phyloP scores from a whole-genome alignment of 2,113 vertebrate genomes.

The Aythya baeri region DNA sequence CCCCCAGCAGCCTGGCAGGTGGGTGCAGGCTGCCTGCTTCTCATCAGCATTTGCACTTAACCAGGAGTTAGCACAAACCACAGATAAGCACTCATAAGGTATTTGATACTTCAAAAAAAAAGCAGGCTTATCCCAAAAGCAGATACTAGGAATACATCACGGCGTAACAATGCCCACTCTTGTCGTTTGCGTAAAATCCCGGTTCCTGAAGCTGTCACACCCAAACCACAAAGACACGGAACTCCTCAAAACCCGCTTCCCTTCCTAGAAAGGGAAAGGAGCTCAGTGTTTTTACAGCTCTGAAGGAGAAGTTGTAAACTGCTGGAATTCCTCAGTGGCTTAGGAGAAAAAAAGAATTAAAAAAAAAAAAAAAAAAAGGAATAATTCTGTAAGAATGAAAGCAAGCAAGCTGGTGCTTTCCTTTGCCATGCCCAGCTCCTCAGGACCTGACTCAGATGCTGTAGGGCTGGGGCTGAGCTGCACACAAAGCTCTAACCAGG shows the following conservation, averaged over 20 bases:
- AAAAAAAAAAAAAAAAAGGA: background rate
- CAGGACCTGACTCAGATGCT: background rate
- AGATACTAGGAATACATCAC: background rate
- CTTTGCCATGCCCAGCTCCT: background rate
- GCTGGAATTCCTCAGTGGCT: slow-evolving; percentile 50
- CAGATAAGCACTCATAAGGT: slow-evolving; percentile 1
- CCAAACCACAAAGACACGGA: background rate
- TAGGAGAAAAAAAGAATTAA: slow-evolving; percentile 8
- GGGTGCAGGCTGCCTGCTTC: background rate
- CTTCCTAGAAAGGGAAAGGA: background rate
- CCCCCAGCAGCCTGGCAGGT: slow-evolving; percentile 6
- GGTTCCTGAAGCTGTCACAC: background rate
- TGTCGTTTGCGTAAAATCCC: background rate
- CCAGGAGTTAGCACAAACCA: background rate
- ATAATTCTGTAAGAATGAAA: no score
- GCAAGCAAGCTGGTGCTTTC: background rate
- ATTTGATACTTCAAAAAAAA: background rate
- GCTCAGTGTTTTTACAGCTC: slow-evolving; percentile 34
- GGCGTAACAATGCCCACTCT: background rate
- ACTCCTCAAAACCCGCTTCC: slow-evolving; percentile 35
- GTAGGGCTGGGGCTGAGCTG: background rate
- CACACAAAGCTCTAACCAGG: background rate
- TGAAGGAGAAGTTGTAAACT: slow-evolving; percentile 31
- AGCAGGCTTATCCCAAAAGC: background rate
- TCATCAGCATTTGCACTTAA: background rate